Evolutionary conservation across 92 coral and sea anemone genomes (phyloP).

Genomic region (Plumapathes pennacea): DNA sequence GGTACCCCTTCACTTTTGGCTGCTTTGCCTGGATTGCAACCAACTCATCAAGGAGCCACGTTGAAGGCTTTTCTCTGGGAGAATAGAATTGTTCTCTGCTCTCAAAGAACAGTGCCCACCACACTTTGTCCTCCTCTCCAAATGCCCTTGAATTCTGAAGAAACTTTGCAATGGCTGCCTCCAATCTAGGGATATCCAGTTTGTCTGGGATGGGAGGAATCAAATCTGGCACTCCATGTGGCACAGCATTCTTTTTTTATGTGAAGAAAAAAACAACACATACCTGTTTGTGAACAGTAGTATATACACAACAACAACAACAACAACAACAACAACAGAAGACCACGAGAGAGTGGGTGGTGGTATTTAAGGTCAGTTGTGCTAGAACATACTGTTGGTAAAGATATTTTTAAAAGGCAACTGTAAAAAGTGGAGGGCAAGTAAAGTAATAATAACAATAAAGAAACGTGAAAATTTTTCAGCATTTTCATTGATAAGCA

Average conservation of each 20-base stretch:
- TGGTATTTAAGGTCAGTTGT: too few relatives aligned
- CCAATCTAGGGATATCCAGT: neutral
- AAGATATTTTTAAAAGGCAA: too few relatives aligned
- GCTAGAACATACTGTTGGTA: too few relatives aligned
- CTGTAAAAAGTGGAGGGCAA: neutral
- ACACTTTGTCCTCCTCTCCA: neutral
- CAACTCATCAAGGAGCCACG: conserved; percentile 1
- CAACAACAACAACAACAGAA: too few relatives aligned
- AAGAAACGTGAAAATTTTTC: too few relatives aligned
- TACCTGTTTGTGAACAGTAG: neutral
- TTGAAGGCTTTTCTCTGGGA: conserved; percentile 1
- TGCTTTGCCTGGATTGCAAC: conserved; percentile 10
- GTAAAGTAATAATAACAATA: neutral
- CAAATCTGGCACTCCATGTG: neutral
- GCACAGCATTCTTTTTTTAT: neutral
- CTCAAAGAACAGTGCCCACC: conserved; percentile 12
- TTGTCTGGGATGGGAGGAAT: neutral
- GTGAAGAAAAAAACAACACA: neutral
- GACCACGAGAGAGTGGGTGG: too few relatives aligned
- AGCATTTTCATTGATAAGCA: too few relatives aligned
- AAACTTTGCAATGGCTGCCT: conserved; percentile 1
- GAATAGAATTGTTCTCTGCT: conserved; percentile 4
- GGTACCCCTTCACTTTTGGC: too few relatives aligned
- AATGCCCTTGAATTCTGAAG: conserved; percentile 1
- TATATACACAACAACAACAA: too few relatives aligned